These are phyloP conservation scores for Blastobasis lacticolella DNA, from an alignment of 2,888 invertebrate species.

Conservation along the genomic window DNA sequence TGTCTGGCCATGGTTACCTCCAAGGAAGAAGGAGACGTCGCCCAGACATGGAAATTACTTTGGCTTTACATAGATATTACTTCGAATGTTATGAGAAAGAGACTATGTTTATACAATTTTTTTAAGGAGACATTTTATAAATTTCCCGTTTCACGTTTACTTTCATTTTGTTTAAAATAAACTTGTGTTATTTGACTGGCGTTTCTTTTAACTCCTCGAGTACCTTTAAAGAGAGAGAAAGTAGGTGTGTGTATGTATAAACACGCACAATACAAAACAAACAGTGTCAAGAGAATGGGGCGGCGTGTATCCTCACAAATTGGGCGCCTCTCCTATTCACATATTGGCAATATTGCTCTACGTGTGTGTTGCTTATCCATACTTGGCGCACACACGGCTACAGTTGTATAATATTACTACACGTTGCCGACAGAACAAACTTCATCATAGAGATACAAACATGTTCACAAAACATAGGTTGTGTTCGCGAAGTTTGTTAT, in stretches of 20 bases:
- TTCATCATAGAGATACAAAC: conserved; percentile 20
- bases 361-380: conserved; percentile 23
- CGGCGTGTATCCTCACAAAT: conserved; percentile 42
- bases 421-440: conserved; percentile 26
- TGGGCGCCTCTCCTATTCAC: conserved; percentile 47
- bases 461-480: conserved; percentile 21
- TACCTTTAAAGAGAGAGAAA: no score
- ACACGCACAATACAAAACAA: conserved; percentile 14
- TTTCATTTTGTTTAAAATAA: no score
- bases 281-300: conserved; percentile 16
- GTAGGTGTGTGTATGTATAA: not conserved
- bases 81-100: not conserved
- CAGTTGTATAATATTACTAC: conserved; percentile 7
- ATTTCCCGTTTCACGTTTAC: no score
- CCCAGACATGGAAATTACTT: conserved; percentile 1
- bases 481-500: conserved; percentile 19
- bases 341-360: conserved; percentile 40
- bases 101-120: no score
- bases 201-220: no score
- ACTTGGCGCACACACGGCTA: conserved; percentile 21
- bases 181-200: no score
- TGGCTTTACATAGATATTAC: conserved; percentile 1
- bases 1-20: no score
- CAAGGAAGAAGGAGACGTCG: not conserved
- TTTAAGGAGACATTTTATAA: no score